Base-by-base conservation (phyloP, 2,113 vertebrate genomes). In the Rhagologus leucostigma region DNA sequence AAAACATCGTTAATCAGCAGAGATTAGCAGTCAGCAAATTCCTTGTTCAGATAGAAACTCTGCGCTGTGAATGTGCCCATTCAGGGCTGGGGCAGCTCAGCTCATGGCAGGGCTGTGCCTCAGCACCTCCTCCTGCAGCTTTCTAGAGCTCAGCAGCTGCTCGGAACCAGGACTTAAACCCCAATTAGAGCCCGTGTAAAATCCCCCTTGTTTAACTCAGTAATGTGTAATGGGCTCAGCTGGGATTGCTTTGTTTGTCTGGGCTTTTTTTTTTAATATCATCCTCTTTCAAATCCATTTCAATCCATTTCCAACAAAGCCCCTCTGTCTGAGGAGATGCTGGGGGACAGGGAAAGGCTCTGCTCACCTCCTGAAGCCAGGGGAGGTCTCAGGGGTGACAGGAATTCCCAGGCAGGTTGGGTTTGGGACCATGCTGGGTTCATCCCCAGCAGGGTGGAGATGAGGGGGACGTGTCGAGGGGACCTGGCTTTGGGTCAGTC, bases 21-120 rank as follows among this genome's bases (percentile, higher is more conserved):
- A 80, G 90, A 94, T 94, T 91, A 96, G 71, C 55, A 93, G 88
- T 88, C 84, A 94, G 94, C 87, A 85, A 91, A 88, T 91, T 95
- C 84, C 63, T 92, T 17, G 37, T 44, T 63, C 85, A 77, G 87
- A 88, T 85, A 91, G 21, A 73, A 62, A 41, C 81, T 8, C n/a
- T 37, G 67, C 46, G 41, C 53, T 60, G 74, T 84, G 64, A 81
- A 68, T 91, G 77, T 81, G 77, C 74, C 78, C 57, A 42, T 89
- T 69, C 44, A 49, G n/a, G 70, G 69, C 35, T n/a, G 60, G 46
- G 42, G 53, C 70, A 80, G 71, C 92, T 79, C n/a, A 22, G 63
- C 23, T 81, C 11, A 0, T 41, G 78, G 63, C 57, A 69, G 46
- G 46, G 32, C 85, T 53, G 49, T 29, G 81, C 79, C 79, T 53